Base-by-base conservation (phyloP, 2,113 vertebrate genomes). In the Podarcis muralis region DNA sequence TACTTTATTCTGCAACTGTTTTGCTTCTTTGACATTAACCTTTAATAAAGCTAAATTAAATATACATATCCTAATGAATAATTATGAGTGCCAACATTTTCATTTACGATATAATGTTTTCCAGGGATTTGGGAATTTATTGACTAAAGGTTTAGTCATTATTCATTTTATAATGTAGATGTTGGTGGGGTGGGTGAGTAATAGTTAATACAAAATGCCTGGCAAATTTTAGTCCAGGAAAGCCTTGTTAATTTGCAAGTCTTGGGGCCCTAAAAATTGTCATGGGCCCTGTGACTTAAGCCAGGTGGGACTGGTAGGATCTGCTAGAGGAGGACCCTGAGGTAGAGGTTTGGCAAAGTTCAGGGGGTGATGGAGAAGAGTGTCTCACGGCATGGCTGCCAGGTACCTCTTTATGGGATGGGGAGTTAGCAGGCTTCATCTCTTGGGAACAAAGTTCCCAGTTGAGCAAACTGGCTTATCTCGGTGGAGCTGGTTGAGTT, bases 21-120 rank as follows among this genome's bases (percentile, higher is more conserved):
- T 94, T 95, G 95, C 94, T 96, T 92, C 96, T 95, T 92, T 90
- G 94, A 94, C 95, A 95, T 96, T 96, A 96, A 96, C 97, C 96
- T 96, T 96, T 97, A 96, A 95, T 97, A 90, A 87, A 96, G 94
- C 94, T 94, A 93, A 96, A 96, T 96, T 96, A 97, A 97, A 97
- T 95, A 96, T 96, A 95, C 95, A 95, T 97, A 94, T 95, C 93
- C 88, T 96, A 93, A 96, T 96, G 96, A 97, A 95, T 97, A 96
- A 96, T 96, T 95, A 96, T 94, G 94, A 96, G 96, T 92, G 93
- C 85, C 90, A 91, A 92, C 92, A 92, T 95, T 97, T 96, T 96
- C 93, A 86, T 94, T 96, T 95, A 94, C 91, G 91, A 91, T 93
- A 83, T 90, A 92, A 92, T 89, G 86, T 94, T 97, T 92, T 94